A percentile compares a stretch with the other conserved stretches of the same genome.
Evolutionary conservation across 2,113 vertebrate genomes (phyloP).

Genomic region (Tor tambroides): DNA sequence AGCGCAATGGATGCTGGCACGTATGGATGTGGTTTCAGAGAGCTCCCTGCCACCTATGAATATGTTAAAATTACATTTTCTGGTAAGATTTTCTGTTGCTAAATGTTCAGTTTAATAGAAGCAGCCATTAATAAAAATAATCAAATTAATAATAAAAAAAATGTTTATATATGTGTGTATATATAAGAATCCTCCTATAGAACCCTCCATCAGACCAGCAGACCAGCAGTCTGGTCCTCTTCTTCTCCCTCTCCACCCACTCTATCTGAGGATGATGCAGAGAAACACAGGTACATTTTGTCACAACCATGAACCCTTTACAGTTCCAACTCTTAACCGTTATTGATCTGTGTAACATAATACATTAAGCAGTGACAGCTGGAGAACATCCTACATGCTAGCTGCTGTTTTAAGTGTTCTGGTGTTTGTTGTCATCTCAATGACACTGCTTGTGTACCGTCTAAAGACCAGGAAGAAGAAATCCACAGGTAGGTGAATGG

Average conservation of each 20-base stretch:
- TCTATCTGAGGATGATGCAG: conserved; percentile 48
- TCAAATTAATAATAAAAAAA: no score
- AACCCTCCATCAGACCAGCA: conserved; percentile 26
- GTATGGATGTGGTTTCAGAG: conserved; percentile 68
- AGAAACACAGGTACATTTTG: conserved; percentile 58
- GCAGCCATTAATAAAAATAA: no score
- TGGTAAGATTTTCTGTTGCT: conserved; percentile 44
- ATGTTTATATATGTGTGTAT: no score
- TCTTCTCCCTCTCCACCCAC: conserved; percentile 25
- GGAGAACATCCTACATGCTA: conserved; percentile 50
- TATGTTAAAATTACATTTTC: conserved; percentile 62
- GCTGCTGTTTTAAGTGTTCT: conserved; percentile 58
- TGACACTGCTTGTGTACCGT: conserved; percentile 54
- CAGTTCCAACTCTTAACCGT: neutral
- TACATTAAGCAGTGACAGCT: conserved; percentile 55
- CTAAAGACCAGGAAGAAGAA: conserved; percentile 57
- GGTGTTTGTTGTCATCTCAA: conserved; percentile 53
- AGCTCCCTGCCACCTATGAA: conserved; percentile 46
- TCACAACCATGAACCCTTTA: neutral
- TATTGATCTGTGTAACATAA: neutral
- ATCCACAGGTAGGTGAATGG: conserved; percentile 48
- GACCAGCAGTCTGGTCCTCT: neutral
- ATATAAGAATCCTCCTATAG: no score
- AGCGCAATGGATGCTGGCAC: conserved; percentile 62
- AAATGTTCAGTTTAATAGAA: no score